phyloP scores from a whole-genome alignment of 2,888 invertebrate genomes.

The Melanostoma scalare region DNA sequence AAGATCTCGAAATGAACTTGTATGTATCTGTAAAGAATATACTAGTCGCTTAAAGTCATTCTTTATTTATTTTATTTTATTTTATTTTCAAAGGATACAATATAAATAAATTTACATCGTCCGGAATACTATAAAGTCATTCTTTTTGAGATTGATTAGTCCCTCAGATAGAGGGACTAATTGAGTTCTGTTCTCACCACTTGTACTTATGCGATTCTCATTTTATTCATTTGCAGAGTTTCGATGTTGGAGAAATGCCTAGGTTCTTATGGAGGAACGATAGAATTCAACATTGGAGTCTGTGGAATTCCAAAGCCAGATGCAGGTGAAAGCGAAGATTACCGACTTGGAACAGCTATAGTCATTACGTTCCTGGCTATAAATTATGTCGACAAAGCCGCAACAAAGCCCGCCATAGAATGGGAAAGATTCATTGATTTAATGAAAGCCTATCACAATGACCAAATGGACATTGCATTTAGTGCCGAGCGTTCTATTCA shows the following conservation, averaged over 20 bases:
- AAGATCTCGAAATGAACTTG: no score
- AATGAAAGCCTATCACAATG: constrained; percentile 84
- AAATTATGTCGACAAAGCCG: constrained; percentile 86
- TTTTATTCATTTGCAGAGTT: constrained; percentile 80
- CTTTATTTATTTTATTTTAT: no score
- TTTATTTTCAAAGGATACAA: no score
- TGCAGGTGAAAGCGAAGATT: constrained; percentile 83
- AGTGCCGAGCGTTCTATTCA: constrained; percentile 93
- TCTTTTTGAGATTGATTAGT: no score
- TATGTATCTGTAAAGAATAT: no score
- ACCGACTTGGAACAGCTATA: constrained; percentile 86
- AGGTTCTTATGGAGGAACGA: constrained; percentile 93
- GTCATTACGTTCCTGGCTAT: constrained; percentile 90
- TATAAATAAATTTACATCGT: no score
- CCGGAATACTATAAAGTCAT: no score
- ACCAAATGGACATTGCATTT: constrained; percentile 87
- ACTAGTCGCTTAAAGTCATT: no score
- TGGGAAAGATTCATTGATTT: constrained; percentile 90
- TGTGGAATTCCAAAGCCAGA: constrained; percentile 88
- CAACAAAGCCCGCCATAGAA: constrained; percentile 85
- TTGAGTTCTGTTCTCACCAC: no score
- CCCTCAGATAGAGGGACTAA: no score
- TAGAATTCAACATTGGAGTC: constrained; percentile 91
- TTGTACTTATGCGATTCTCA: no score
- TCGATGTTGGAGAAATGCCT: constrained; percentile 87